A percentile compares a stretch with the other conserved stretches of the same genome.
Evolutionary conservation across 2,113 vertebrate genomes (phyloP).

Genomic region (Urocolius indicus): DNA sequence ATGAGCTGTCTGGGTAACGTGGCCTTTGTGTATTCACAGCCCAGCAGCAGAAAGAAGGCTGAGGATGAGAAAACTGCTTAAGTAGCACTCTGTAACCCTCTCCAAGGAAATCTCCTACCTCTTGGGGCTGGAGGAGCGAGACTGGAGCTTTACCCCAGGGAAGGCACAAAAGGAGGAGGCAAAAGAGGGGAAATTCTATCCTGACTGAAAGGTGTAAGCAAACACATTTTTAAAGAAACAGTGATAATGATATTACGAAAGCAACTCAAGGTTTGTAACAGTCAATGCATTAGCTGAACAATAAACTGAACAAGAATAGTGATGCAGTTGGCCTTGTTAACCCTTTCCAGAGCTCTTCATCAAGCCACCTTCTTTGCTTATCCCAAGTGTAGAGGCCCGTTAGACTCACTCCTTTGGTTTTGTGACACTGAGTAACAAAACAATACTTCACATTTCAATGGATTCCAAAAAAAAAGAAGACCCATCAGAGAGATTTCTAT

Average conservation of each 20-base stretch:
- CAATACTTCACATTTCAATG: too few species aligned
- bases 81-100: background rate
- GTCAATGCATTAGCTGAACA: background rate
- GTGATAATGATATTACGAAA: background rate
- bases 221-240: background rate
- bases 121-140: background rate
- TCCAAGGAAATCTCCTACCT: background rate
- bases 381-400: background rate
- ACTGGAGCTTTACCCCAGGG: background rate
- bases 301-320: background rate
- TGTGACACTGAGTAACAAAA: background rate
- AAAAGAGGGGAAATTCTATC: background rate
- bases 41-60: background rate
- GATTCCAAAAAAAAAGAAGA: background rate
- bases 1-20: background rate
- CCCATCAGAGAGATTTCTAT: background rate
- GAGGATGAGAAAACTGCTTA: background rate
- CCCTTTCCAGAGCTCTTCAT: background rate
- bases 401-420: background rate
- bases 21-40: background rate
- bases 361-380: background rate
- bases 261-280: background rate
- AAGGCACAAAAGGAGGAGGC: background rate
- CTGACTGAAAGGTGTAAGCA: background rate
- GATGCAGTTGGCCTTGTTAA: background rate